Percentiles rank a stretch among this genome's conserved stretches.
Evolutionary conservation across 2,888 invertebrate genomes (phyloP).

Genomic region (Chalcis sispes): DNA sequence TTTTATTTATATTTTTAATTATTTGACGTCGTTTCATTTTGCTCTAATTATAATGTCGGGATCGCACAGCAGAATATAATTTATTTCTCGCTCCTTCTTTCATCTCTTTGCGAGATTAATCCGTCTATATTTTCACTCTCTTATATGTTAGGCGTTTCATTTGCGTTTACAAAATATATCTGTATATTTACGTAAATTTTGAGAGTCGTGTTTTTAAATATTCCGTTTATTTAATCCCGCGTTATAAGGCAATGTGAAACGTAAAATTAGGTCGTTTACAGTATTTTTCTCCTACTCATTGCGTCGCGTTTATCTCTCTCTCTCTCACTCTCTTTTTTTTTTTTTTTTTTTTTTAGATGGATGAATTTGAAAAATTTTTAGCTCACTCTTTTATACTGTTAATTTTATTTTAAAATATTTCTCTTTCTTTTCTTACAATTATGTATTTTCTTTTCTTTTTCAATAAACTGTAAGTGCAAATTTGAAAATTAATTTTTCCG

Average conservation of each 20-base stretch:
- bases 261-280: conserved; percentile 51
- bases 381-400: background rate
- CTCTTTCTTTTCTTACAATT: conserved; percentile 18
- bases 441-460: background rate
- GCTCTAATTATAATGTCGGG: conserved; percentile 36
- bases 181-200: conserved; percentile 37
- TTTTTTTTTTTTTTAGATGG: background rate
- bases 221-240: conserved; percentile 29
- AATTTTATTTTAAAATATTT: conserved; percentile 34
- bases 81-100: background rate
- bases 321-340: background rate
- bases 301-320: too few relatives aligned
- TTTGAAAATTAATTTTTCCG: too few relatives aligned
- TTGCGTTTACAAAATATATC: conserved; percentile 55
- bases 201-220: conserved; percentile 23
- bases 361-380: conserved; percentile 2
- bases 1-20: conserved; percentile 3
- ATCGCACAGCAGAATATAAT: conserved; percentile 45
- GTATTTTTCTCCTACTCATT: too few relatives aligned
- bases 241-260: conserved; percentile 55
- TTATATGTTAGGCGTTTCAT: conserved; percentile 38
- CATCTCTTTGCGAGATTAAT: background rate
- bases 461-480: too few relatives aligned
- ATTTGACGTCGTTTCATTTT: conserved; percentile 32
- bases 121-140: background rate